Percentiles rank a stretch among this genome's conserved stretches.
Evolutionary conservation across 2,888 invertebrate genomes (phyloP).

Genomic region (Platycheirus albimanus): DNA sequence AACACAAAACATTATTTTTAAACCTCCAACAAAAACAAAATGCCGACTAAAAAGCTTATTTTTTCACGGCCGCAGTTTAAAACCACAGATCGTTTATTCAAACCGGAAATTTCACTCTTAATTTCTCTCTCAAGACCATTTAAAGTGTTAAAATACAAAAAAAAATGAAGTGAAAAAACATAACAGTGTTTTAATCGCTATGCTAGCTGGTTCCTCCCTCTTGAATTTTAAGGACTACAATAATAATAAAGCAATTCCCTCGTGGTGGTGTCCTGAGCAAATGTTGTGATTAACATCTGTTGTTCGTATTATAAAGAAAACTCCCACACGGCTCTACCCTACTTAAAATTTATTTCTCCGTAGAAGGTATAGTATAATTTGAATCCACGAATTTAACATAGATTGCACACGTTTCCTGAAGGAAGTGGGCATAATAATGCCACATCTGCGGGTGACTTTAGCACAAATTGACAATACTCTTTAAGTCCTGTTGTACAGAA

Average conservation of each 20-base stretch:
- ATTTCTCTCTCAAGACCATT: neutral
- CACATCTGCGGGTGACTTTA: conserved; percentile 19
- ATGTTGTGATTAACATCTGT: conserved; percentile 28
- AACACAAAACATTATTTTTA: no score
- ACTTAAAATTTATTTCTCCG: neutral
- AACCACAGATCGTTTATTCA: neutral
- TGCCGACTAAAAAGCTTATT: no score
- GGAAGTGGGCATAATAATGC: neutral
- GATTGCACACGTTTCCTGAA: conserved; percentile 16
- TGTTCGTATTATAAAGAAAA: neutral
- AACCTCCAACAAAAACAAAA: no score
- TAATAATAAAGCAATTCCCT: conserved; percentile 35
- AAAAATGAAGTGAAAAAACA: no score
- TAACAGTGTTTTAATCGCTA: neutral
- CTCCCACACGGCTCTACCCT: conserved; percentile 6
- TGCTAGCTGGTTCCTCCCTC: neutral
- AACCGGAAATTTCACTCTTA: neutral
- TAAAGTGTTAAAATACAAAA: neutral
- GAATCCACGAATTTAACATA: neutral
- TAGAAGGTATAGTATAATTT: neutral
- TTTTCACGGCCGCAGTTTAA: no score
- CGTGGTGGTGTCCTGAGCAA: conserved; percentile 26
- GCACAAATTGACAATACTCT: conserved; percentile 4
- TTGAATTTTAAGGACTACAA: conserved; percentile 15
- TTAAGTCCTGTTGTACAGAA: neutral